Evolutionary conservation across 2,113 vertebrate species (phyloP).

Genomic region (Arothron firmamentum): DNA sequence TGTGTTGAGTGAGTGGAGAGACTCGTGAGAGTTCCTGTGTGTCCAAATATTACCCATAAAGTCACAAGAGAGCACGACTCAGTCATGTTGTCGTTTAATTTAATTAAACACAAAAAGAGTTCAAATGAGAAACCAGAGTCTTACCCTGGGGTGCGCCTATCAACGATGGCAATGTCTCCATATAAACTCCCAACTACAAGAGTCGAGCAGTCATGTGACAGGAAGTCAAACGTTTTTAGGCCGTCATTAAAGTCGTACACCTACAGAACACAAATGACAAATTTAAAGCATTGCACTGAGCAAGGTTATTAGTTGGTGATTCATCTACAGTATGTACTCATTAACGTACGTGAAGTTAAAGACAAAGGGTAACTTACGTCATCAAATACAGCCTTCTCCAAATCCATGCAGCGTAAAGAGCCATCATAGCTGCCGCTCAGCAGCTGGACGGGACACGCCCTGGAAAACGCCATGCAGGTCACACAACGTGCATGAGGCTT

Average conservation of each 20-base stretch:
- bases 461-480: conserved; percentile 81
- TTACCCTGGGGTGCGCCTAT: conserved; percentile 78
- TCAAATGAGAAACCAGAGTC: too few species aligned
- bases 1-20: conserved; percentile 63
- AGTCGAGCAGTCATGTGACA: conserved; percentile 72
- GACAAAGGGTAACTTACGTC: conserved; percentile 71
- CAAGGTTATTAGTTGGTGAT: neutral
- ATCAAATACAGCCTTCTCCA: conserved; percentile 80
- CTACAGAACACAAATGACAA: conserved; percentile 54
- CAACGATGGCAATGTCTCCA: conserved; percentile 76
- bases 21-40: conserved; percentile 66
- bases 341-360: neutral
- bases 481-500: conserved; percentile 71
- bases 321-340: too few species aligned
- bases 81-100: neutral
- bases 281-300: neutral
- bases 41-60: neutral
- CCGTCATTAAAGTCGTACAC: conserved; percentile 69
- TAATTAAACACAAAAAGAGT: too few species aligned
- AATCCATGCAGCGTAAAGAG: conserved; percentile 79
- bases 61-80: neutral
- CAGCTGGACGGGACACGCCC: conserved; percentile 72
- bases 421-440: conserved; percentile 83
- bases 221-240: conserved; percentile 83
- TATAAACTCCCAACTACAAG: conserved; percentile 74